Base-by-base conservation (phyloP, 1,140 invertebrate species). In the Tribolium castaneum region DNA sequence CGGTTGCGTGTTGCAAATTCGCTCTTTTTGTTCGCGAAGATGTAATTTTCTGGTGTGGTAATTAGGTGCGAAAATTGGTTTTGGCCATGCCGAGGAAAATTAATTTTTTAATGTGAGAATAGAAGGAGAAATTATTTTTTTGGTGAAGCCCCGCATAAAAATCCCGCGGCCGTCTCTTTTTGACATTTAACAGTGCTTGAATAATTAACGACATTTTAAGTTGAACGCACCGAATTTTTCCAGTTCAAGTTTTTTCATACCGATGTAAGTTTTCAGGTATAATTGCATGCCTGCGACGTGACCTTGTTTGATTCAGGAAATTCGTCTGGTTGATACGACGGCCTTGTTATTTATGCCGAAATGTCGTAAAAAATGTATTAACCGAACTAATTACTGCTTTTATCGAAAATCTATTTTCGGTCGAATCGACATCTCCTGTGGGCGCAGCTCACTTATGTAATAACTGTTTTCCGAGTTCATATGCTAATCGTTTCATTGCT, bases 281-380 rank as follows among this genome's bases (percentile, higher is more conserved):
- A 66, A 66, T 66, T 66, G 59, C 59, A 66, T 66, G 10, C 59
- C 30, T 12, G 25, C 10, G 59, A 66, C n/a, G 10, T 39, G 59
- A 66, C 59, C 59, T 66, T 66, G 59, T 35, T 66, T 35, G 59
- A 66, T 66, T 66, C 59, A 66, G 59, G 59, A 66, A 66, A 66
- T 66, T 66, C 59, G 59, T 66, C 59, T 66, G 59, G 59, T 66
- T 66, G 59, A 35, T 66, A 66, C 59, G 59, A 35, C 59, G 59
- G 7, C 59, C 59, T 66, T 66, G 59, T 66, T 66, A 66, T 66
- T 66, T 66, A 66, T 35, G 59, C 59, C 59, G 59, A 66, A 66
- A 66, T 66, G 59, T 66, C 59, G 59, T 66, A 66, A 66, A 66
- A 66, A 66, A 66, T 30, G 59, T 66, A 35, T 66, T 66, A 66